Base-by-base conservation (phyloP, 2,797 vertebrate species). In the Phylloscopus collybita region DNA sequence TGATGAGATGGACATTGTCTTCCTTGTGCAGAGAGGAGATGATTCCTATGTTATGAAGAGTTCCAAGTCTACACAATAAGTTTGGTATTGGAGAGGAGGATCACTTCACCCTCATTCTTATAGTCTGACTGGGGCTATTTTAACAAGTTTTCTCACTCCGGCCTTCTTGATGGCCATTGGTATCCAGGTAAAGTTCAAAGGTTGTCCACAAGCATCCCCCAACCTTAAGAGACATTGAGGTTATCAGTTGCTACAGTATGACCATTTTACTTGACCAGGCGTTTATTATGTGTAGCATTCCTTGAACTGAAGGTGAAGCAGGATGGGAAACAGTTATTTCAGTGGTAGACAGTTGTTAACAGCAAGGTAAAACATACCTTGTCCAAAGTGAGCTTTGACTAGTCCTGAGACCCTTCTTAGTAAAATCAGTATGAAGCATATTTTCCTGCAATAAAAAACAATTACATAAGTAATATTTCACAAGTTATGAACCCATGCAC, bases 91-190 rank as follows among this genome's bases (percentile, higher is more conserved):
- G 18, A 57, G 19, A 61, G 27, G 10, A 72, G 3, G 14, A 30
- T 50, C 0, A 0, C 4, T 75, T 80, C 10, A 49, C 40, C 8
- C 12, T 80, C 22, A 22, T 71, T 90, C 5, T 22, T 61, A 5
- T 4, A 36, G 42, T 60, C 29, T 79, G 27, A 47, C 27, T 40
- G 1, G 21, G 9, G 49, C 6, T 54, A 15, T 16, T 65, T 80
- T 65, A 42, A 38, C 13, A 73, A 4, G 5, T 69, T 86, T 82
- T 53, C 60, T 69, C 54, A 20, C 21, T 59, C n/a, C 29, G 42
- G 3, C 11, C 27, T 50, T 8, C 30, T 51, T 44, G 5, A 19
- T 11, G 2, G 16, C 30, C 18, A 6, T 4, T 34, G 13, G 1
- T 38, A 38, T 38, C 6, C 27, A 76, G 11, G 9, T 22, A 36